Base-by-base conservation (phyloP, 2,113 vertebrate species). In the Vidua macroura region DNA sequence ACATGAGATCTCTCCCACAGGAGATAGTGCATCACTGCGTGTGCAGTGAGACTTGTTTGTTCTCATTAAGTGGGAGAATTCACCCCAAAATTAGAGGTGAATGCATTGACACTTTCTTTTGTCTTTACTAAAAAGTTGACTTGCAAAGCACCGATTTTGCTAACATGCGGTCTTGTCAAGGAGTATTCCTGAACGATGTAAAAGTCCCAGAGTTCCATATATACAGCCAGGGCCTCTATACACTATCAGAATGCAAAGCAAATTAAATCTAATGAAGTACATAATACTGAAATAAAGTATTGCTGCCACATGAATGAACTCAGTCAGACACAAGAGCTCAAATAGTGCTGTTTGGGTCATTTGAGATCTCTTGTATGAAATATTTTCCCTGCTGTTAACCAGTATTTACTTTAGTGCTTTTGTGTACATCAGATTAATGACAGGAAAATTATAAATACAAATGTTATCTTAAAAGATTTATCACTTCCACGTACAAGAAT, bases 391-490 rank as follows among this genome's bases (percentile, higher is more conserved):
- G 28, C 35, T 80, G n/a, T 76, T 86, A 86, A 22, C 8, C 31
- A 64, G 58, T 69, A 41, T 87, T 93, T 92, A 72, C 33, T 48
- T 81, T 69, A 66, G 33, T 52, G 56, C 44, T 78, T 86, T 95
- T 3, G 5, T 69, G 31, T 76, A 49, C 49, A 66, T 31, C 21
- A 76, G 78, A 58, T 73, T 87, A 91, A 82, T 37, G 62, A 58
- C 20, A 51, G 18, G 15, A 85, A 53, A 85, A 76, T 58, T 31
- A 89, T 68, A 91, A 89, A 91, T 51, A 79, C 7, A 7, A 87
- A 58, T 79, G 53, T 62, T 87, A 76, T 87, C 95, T 92, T 72
- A 69, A 86, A 87, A 93, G n/a, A 94, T 90, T 93, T 91, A 70
- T 87, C 48, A 46, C 16, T 82, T 92, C 67, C 74, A 73, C 33